Evolutionary conservation across 2,888 invertebrate species (phyloP).

Genomic region (Himalopsyche kuldschensis): DNA sequence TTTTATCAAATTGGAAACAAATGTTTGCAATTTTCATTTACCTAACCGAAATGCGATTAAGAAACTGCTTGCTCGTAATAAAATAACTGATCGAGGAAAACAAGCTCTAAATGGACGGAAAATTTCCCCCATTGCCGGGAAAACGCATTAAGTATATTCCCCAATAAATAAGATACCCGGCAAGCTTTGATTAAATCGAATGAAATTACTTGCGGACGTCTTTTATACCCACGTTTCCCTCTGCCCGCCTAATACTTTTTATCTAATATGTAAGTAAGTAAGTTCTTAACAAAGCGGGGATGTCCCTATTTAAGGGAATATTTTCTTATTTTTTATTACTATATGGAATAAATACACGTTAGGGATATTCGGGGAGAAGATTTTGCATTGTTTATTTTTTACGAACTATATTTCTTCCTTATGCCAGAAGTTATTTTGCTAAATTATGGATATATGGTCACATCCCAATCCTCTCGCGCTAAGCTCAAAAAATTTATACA

Average conservation of each 20-base stretch:
- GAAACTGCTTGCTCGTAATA: background rate
- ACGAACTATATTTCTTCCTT: too few relatives aligned
- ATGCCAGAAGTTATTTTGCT: too few relatives aligned
- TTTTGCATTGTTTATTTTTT: too few relatives aligned
- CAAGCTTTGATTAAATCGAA: conserved; percentile 30
- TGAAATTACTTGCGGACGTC: conserved; percentile 22
- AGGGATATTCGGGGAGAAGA: background rate
- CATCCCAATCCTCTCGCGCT: too few relatives aligned
- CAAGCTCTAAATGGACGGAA: background rate
- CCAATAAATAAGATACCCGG: conserved; percentile 28
- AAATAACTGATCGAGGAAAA: background rate
- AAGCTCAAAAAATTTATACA: too few relatives aligned
- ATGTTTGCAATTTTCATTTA: too few relatives aligned
- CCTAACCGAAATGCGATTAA: background rate
- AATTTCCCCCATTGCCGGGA: conserved; percentile 3
- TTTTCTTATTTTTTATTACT: background rate
- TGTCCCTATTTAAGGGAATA: background rate
- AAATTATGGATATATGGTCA: too few relatives aligned
- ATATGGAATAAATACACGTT: background rate
- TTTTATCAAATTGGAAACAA: too few relatives aligned
- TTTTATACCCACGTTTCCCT: background rate
- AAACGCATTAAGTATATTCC: conserved; percentile 19
- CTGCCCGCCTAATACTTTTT: background rate
- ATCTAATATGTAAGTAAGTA: background rate
- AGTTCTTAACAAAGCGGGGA: background rate